These are phyloP conservation scores for Centropyge bicolor DNA, from an alignment of 2,797 vertebrate species.

Conservation along the genomic window DNA sequence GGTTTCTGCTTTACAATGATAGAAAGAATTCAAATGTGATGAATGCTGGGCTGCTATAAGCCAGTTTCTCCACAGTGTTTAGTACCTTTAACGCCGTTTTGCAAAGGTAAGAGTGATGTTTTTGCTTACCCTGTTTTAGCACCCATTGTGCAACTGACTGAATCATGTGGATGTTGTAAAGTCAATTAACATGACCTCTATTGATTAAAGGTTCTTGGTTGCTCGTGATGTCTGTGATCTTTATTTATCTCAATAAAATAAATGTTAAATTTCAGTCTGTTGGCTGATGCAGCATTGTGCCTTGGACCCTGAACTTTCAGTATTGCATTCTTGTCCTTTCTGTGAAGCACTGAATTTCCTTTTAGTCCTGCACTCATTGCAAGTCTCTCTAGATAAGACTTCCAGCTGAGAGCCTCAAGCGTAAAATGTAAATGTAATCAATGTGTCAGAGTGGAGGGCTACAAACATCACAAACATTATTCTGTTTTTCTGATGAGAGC, in stretches of 20 bases:
- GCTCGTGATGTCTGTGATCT: not conserved
- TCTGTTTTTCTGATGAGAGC: slow-evolving; percentile 3
- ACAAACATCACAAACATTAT: slow-evolving; percentile 10
- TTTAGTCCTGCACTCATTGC: not conserved
- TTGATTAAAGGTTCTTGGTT: not conserved
- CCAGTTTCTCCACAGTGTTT: too few relatives aligned
- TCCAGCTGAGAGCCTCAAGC: not conserved
- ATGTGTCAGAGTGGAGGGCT: not conserved
- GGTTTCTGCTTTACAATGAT: too few relatives aligned
- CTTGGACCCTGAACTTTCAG: not conserved
- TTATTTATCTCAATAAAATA: not conserved
- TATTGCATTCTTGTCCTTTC: not conserved
- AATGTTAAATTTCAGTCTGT: not conserved
- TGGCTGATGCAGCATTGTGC: not conserved
- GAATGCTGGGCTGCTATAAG: too few relatives aligned
- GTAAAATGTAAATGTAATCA: slow-evolving; percentile 33
- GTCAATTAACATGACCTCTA: not conserved
- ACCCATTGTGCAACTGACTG: not conserved
- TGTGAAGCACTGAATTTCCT: not conserved
- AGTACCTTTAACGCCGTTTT: too few relatives aligned
- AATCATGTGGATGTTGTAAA: not conserved
- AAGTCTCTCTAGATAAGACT: not conserved
- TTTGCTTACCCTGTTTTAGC: too few relatives aligned
- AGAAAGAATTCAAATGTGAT: too few relatives aligned
- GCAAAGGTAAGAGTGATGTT: too few relatives aligned